Evolutionary conservation across 2,888 invertebrate species (phyloP).

Genomic region (Drepana falcataria): DNA sequence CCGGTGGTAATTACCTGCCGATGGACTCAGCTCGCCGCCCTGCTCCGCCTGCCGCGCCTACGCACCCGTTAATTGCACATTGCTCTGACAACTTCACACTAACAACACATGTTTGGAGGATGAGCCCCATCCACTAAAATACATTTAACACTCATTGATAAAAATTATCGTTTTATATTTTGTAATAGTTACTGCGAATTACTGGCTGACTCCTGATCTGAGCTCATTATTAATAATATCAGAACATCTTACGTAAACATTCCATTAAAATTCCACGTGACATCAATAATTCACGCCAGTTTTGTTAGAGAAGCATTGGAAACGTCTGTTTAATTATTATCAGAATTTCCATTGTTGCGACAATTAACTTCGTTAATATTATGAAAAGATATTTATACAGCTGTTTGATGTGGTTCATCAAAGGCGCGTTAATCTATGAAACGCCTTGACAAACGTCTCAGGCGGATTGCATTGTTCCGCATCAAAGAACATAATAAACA

Average conservation of each 20-base stretch:
- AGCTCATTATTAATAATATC: not conserved
- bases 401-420: conserved; percentile 57
- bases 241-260: not conserved
- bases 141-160: conserved; percentile 5
- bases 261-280: not conserved
- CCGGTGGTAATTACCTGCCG: conserved; percentile 62
- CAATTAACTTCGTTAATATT: conserved; percentile 52
- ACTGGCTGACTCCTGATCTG: not conserved
- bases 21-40: conserved; percentile 33
- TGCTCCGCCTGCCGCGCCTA: conserved; percentile 37
- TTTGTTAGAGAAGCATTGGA: conserved; percentile 4
- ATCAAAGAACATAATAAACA: conserved; percentile 70
- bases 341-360: conserved; percentile 29
- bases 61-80: conserved; percentile 50
- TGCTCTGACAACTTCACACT: conserved; percentile 57
- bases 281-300: not conserved
- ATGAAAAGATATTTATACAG: conserved; percentile 43
- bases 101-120: conserved; percentile 40
- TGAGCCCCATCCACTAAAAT: conserved; percentile 28
- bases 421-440: conserved; percentile 51
- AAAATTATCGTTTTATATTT: not conserved
- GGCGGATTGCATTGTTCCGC: conserved; percentile 45
- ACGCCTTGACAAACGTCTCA: conserved; percentile 51
- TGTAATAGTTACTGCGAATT: not conserved
- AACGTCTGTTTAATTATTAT: conserved; percentile 31